phyloP scores from a whole-genome alignment of 1,140 invertebrate species.

The Halesus radiatus region DNA sequence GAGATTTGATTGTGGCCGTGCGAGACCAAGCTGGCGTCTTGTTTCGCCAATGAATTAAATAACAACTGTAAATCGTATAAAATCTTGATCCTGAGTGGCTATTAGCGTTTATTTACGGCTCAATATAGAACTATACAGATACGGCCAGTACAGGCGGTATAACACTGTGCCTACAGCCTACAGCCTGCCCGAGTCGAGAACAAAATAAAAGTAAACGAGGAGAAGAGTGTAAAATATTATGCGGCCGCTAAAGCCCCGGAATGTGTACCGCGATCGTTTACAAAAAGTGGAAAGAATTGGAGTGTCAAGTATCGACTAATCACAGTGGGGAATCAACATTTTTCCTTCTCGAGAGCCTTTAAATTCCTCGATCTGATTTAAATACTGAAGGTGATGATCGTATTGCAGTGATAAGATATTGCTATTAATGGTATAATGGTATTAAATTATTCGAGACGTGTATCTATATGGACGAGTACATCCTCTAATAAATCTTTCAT shows the following conservation, averaged over 20 bases:
- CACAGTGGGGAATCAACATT: not conserved
- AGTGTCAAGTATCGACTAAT: constrained; percentile 21
- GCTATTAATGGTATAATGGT: no score
- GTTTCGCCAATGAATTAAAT: constrained; percentile 1
- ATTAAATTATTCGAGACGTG: no score
- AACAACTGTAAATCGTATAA: constrained; percentile 33
- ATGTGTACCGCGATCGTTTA: not conserved
- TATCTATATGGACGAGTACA: no score
- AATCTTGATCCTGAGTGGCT: constrained; percentile 28
- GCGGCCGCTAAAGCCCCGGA: not conserved
- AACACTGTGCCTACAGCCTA: not conserved
- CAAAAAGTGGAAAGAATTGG: constrained; percentile 13
- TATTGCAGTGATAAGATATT: no score
- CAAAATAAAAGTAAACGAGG: constrained; percentile 9
- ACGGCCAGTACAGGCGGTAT: not conserved
- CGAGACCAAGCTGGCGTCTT: constrained; percentile 16
- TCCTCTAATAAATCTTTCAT: no score
- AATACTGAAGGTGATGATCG: no score
- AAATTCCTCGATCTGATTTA: no score
- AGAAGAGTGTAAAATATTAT: constrained; percentile 2
- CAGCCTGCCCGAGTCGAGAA: not conserved
- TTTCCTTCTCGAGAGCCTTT: no score
- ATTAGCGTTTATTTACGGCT: constrained; percentile 36
- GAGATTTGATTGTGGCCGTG: not conserved
- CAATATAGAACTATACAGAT: not conserved